These are phyloP conservation scores for Dione juno DNA, from an alignment of 2,888 invertebrate genomes.

Conservation along the genomic window DNA sequence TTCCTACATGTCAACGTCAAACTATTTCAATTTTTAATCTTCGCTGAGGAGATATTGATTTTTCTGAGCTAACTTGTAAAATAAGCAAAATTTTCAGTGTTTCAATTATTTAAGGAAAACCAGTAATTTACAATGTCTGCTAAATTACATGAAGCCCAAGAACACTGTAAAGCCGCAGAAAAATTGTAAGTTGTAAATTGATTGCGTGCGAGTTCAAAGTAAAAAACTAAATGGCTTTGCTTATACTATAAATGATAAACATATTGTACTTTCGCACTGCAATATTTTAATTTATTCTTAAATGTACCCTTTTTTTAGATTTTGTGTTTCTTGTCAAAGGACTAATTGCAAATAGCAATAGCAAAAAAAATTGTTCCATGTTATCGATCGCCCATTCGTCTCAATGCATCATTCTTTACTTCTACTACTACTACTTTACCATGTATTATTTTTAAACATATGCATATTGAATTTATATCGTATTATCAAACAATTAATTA, in stretches of 20 bases:
- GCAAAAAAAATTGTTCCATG: background rate
- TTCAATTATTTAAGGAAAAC: slow-evolving; percentile 9
- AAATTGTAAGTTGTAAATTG: slow-evolving; percentile 85
- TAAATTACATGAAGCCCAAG: slow-evolving; percentile 90
- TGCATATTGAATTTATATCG: background rate
- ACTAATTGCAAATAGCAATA: background rate
- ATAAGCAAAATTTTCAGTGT: slow-evolving; percentile 17
- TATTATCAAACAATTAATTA: background rate
- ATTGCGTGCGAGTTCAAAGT: background rate
- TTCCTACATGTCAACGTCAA: slow-evolving; percentile 2
- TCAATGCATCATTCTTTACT: background rate
- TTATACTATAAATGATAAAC: background rate
- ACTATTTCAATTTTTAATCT: background rate
- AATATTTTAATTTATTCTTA: background rate
- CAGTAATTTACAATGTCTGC: slow-evolving; percentile 59
- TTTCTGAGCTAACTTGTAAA: slow-evolving; percentile 17
- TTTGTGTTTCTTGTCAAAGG: no score
- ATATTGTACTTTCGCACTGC: background rate
- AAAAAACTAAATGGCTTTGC: background rate
- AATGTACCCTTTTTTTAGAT: background rate
- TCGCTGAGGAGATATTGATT: slow-evolving; percentile 27
- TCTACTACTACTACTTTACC: no score
- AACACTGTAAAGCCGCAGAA: slow-evolving; percentile 91
- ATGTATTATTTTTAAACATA: background rate
- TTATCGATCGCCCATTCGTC: slow-evolving; percentile 12